Base-by-base conservation (phyloP, 2,888 invertebrate genomes). In the Caenorhabditis uteleia region DNA sequence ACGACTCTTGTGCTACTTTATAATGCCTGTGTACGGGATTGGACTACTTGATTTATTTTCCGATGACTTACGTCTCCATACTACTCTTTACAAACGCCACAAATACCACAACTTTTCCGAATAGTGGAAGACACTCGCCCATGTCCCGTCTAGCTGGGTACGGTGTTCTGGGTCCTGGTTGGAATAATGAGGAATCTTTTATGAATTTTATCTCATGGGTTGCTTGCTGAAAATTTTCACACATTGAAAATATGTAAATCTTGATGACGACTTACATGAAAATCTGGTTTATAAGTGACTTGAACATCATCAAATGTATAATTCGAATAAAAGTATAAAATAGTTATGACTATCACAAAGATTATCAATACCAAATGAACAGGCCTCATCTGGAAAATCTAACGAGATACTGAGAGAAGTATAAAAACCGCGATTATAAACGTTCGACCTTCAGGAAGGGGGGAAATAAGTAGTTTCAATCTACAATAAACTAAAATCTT, bases 1-100 rank as follows among this genome's bases (percentile, higher is more conserved):
- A 57, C 1, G 78, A 68, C 21, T 75, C 62, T 49, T 78, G 77
- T 4, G 80, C 80, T 3, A 80, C 77, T 29, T 64, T 61, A 55
- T 80, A 80, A 50, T 79, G 72, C 8, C 80, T 80, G 50, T 43
- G 61, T 57, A 29, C n/a, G 4, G n/a, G 36, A 10, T 36, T 10
- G 16, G 5, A 18, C 16, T 12, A 49, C 38, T 36, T 46, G 45
- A 31, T 25, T 31, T 29, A 46, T 33, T 47, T 42, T 29, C 25
- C 20, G 18, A 36, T 36, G 23, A 42, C 59, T 42, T 16, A 39
- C 47, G 38, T n/a, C 1, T 25, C 38, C 23, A 26, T 42, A 10
- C 36, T 68, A 33, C 54, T 54, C 48, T 70, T 68, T 4, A 68
- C 68, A 51, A 64, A 75, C 2, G 69, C 71, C 20, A 77, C 71